phyloP scores from a whole-genome alignment of 2,888 invertebrate species.

The Callimorpha dominula region DNA sequence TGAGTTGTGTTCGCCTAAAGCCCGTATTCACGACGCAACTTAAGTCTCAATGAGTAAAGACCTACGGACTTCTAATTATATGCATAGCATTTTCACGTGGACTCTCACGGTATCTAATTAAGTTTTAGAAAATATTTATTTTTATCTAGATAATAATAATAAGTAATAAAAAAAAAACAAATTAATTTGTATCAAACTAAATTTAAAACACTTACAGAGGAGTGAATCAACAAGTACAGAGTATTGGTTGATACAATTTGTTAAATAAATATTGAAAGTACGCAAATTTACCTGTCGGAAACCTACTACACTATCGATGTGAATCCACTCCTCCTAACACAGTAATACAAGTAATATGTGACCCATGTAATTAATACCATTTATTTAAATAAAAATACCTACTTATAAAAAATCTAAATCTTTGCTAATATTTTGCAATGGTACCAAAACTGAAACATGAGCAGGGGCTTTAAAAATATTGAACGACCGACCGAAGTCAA shows the following conservation, averaged over 20 bases:
- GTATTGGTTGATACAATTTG: too few relatives aligned
- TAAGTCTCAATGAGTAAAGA: constrained; percentile 11
- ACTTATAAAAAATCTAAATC: not conserved
- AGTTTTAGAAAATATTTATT: not conserved
- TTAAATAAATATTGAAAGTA: too few relatives aligned
- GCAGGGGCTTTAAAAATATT: constrained; percentile 43
- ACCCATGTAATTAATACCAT: not conserved
- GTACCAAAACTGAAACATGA: constrained; percentile 21
- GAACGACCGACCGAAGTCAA: constrained; percentile 57
- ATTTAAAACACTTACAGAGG: too few relatives aligned
- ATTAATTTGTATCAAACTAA: too few relatives aligned
- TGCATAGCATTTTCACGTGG: not conserved
- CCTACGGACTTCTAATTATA: not conserved
- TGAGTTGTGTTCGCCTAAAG: constrained; percentile 52
- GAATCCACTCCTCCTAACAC: not conserved
- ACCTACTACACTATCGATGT: not conserved
- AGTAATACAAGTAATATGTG: not conserved
- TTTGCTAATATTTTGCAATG: not conserved
- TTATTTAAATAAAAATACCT: not conserved
- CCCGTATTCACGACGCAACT: constrained; percentile 15
- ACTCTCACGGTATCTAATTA: not conserved
- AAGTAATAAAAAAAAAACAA: not conserved
- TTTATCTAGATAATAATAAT: too few relatives aligned
- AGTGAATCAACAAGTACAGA: too few relatives aligned
- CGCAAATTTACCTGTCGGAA: too few relatives aligned